A percentile compares a stretch with the other conserved stretches of the same genome.
These are phyloP conservation scores for Fragum sueziense DNA, from an alignment of 2,888 invertebrate species.

Conservation along the genomic window DNA sequence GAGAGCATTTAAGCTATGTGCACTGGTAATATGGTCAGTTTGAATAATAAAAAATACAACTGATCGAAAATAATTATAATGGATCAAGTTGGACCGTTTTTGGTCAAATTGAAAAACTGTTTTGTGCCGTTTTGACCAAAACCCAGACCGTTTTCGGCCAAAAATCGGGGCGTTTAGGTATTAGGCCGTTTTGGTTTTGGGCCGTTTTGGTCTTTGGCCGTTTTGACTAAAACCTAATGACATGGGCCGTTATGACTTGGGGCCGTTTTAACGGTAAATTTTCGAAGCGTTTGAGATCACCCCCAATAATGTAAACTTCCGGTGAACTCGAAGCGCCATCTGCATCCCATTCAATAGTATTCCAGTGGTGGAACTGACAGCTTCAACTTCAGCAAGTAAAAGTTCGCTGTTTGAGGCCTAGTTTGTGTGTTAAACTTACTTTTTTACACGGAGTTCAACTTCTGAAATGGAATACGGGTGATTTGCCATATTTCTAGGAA, in stretches of 20 bases:
- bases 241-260: not conserved
- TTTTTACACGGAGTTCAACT: not conserved
- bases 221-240: too few relatives aligned
- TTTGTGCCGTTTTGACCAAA: too few relatives aligned
- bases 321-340: conserved; percentile 57
- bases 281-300: conserved; percentile 33
- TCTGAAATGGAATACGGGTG: conserved; percentile 58
- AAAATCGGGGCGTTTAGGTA: too few relatives aligned
- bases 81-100: too few relatives aligned
- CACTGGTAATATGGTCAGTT: too few relatives aligned
- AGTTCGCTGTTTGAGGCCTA: not conserved
- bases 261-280: not conserved
- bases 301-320: conserved; percentile 53
- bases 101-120: too few relatives aligned
- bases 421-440: not conserved
- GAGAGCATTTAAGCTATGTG: too few relatives aligned
- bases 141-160: too few relatives aligned
- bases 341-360: conserved; percentile 42
- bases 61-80: too few relatives aligned
- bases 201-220: too few relatives aligned
- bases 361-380: conserved; percentile 53
- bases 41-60: too few relatives aligned
- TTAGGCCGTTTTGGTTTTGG: too few relatives aligned
- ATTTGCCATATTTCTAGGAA: not conserved
- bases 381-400: not conserved